phyloP scores from a whole-genome alignment of 2,888 invertebrate species.

The Crepidodera aurea region DNA sequence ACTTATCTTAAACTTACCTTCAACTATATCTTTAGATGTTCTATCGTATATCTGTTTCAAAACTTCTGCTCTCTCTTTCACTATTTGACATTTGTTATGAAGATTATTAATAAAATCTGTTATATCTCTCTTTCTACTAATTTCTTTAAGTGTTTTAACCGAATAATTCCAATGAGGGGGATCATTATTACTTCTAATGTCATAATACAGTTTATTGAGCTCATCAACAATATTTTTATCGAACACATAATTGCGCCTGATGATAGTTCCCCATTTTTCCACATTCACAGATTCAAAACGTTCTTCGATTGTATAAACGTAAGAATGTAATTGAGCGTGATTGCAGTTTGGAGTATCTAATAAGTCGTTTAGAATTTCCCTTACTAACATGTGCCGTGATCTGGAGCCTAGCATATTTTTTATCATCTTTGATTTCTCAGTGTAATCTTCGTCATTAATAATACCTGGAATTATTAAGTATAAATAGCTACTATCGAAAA shows the following conservation, averaged over 20 bases:
- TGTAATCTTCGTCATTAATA: conserved; percentile 32
- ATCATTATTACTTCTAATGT: conserved; percentile 37
- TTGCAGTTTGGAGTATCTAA: conserved; percentile 32
- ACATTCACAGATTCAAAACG: conserved; percentile 51
- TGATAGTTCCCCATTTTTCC: conserved; percentile 32
- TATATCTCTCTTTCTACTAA: conserved; percentile 45
- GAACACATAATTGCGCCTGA: conserved; percentile 47
- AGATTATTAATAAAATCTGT: conserved; percentile 34
- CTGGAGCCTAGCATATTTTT: conserved; percentile 38
- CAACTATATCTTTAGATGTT: too few relatives aligned
- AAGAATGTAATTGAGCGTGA: conserved; percentile 14
- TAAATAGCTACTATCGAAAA: too few relatives aligned
- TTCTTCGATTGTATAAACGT: conserved; percentile 39
- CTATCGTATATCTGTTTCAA: neutral
- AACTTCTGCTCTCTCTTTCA: conserved; percentile 21
- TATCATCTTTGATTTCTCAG: conserved; percentile 31
- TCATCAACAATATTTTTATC: conserved; percentile 44
- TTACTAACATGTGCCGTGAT: conserved; percentile 39
- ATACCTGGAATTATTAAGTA: conserved; percentile 24
- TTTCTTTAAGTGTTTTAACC: conserved; percentile 41
- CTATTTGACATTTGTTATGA: conserved; percentile 30
- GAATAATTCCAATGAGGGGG: conserved; percentile 46
- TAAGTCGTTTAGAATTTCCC: conserved; percentile 42
- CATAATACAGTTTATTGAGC: conserved; percentile 47
- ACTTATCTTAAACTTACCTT: too few relatives aligned